Conservation (phyloP, 2,888 invertebrate species). For the Mimas tiliae region DNA sequence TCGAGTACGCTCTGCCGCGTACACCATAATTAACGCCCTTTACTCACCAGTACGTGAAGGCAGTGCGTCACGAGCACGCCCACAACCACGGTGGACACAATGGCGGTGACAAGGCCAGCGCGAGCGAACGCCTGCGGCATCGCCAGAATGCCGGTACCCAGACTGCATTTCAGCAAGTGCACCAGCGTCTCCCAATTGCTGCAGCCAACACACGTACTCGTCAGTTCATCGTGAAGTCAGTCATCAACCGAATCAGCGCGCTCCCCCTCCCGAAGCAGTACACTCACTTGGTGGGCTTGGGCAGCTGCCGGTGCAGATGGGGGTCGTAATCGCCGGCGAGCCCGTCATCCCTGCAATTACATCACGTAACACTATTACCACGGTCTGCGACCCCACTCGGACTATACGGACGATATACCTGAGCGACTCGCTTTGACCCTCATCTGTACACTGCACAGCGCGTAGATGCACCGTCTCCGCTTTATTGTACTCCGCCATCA, state of each 20-base stretch:
- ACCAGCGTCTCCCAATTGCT: slow-evolving; percentile 93
- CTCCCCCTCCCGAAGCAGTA: neutral
- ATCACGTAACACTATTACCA: neutral
- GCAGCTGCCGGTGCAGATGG: slow-evolving; percentile 85
- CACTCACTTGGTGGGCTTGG: slow-evolving; percentile 89
- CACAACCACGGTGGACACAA: slow-evolving; percentile 90
- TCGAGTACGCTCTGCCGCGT: no score
- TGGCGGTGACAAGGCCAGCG: slow-evolving; percentile 92
- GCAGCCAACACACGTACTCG: slow-evolving; percentile 46
- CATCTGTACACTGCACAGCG: slow-evolving; percentile 42
- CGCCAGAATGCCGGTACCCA: slow-evolving; percentile 97
- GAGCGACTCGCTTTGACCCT: slow-evolving; percentile 34
- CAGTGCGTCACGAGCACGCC: slow-evolving; percentile 94
- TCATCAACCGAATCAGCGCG: neutral
- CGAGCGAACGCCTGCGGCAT: slow-evolving; percentile 97
- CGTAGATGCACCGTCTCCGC: slow-evolving; percentile 49
- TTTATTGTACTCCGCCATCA: slow-evolving; percentile 39
- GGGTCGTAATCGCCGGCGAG: slow-evolving; percentile 86
- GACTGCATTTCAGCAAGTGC: slow-evolving; percentile 94
- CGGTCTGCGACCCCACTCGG: neutral
- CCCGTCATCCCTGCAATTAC: slow-evolving; percentile 40
- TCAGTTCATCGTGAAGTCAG: neutral
- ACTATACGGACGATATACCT: slow-evolving; percentile 26
- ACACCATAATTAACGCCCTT: neutral
- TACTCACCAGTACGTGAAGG: slow-evolving; percentile 90